Conservation (phyloP, 2,888 invertebrate species). For the Acronicta alni region DNA sequence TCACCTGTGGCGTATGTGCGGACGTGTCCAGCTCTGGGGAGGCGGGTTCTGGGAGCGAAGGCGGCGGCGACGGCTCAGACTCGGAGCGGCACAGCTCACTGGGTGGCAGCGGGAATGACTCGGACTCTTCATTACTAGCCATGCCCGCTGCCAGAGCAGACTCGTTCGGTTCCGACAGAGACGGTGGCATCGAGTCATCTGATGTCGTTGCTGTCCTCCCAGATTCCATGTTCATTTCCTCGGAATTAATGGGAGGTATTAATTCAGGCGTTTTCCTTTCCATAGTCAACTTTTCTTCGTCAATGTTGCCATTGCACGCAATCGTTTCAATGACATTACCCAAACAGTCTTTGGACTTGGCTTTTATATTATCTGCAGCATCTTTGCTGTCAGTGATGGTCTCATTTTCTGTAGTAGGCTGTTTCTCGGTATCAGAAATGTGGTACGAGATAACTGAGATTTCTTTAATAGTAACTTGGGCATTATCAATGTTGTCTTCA, state of each 20-base stretch:
- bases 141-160: conserved; percentile 51
- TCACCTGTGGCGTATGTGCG: conserved; percentile 77
- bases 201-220: conserved; percentile 27
- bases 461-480: conserved; percentile 42
- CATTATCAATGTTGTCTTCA: conserved; percentile 52
- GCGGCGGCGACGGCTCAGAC: conserved; percentile 62
- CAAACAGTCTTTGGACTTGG: conserved; percentile 62
- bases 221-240: conserved; percentile 36
- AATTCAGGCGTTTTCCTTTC: conserved; percentile 31
- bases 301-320: conserved; percentile 71
- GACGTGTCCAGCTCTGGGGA: conserved; percentile 38
- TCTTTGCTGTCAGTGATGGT: conserved; percentile 54
- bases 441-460: conserved; percentile 52
- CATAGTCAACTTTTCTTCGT: conserved; percentile 38
- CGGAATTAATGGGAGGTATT: conserved; percentile 19
- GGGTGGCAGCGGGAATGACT: conserved; percentile 46
- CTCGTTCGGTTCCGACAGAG: conserved; percentile 46
- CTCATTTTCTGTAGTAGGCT: conserved; percentile 47
- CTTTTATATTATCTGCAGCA: conserved; percentile 65
- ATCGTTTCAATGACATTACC: conserved; percentile 55
- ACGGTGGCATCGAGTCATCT: conserved; percentile 44
- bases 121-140: conserved; percentile 42
- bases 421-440: conserved; percentile 47
- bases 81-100: conserved; percentile 52
- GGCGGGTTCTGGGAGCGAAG: conserved; percentile 47